Evolutionary conservation across 2,797 vertebrate genomes (phyloP), one percentile per base, ranked within the genome.

Genomic region (Hemibagrus guttatus): DNA sequence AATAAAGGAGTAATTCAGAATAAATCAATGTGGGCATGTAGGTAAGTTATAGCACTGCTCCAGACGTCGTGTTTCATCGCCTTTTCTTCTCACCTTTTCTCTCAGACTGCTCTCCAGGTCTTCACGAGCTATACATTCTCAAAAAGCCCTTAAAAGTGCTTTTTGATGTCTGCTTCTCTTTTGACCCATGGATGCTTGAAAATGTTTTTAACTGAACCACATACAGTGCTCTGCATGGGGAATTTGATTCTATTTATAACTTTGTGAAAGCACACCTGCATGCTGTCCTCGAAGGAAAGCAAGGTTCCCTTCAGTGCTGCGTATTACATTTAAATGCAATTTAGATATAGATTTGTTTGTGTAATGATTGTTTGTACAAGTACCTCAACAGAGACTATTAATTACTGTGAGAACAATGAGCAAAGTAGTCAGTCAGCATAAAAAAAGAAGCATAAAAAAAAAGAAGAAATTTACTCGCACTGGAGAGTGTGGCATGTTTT

Each of bases 151-250:
- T 21, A 58, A 39, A 59, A 23, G 54, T 39, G 56, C 54, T 59
- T 88, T 88, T 87, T 75, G 58, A 81, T 75, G 74, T 85, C 66
- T 64, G 21, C 58, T 85, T 85, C 69, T 88, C 56, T 49, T 79
- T 66, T 79, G 61, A 81, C 63, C 76, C 76, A 49, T 58, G 39
- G 79, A 75, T 7, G 28, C 59, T 72, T 66, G 81, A 86, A 86
- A 80, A 81, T 26, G 28, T 52, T 58, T 75, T 54, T 21, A 13
- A 35, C 56, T 68, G 63, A 74, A 49, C 69, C 52, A 75, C 49
- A 80, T 72, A 52, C n/a, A 14, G 42, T 19, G 79, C 82, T 74
- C 80, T 82, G 71, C 46, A 4, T 81, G 71, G 42, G 26, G 74
- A 81, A 81, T 87, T 58, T 58, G 4, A 42, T 80, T 83, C 64